These are phyloP conservation scores for Pristis pectinata DNA, from an alignment of 2,797 vertebrate species.

Conservation along the genomic window DNA sequence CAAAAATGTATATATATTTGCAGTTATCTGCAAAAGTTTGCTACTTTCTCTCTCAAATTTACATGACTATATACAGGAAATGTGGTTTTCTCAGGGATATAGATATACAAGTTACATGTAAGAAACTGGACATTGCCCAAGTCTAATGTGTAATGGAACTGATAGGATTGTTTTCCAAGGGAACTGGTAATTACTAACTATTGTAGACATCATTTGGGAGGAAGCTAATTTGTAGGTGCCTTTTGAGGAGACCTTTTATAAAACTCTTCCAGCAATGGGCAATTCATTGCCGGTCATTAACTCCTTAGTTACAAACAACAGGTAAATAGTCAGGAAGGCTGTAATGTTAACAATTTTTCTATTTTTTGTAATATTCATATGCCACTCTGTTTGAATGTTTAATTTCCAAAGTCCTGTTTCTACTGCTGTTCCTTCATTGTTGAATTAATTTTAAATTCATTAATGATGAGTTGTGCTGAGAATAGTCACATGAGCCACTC, in stretches of 20 bases:
- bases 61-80: background rate
- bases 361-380: background rate
- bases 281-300: background rate
- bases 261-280: background rate
- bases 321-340: background rate
- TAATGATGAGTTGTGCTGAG: conserved; percentile 1
- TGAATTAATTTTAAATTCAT: background rate
- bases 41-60: background rate
- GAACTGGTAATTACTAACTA: background rate
- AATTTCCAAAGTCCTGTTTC: background rate
- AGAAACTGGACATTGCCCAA: background rate
- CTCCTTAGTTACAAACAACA: background rate
- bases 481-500: background rate
- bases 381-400: background rate
- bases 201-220: background rate
- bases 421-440: background rate
- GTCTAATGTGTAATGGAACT: background rate
- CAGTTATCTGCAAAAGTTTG: no score
- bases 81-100: background rate
- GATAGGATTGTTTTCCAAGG: no score
- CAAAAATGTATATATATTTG: no score
- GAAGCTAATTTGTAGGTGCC: background rate
- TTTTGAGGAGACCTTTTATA: background rate
- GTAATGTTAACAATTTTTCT: background rate
- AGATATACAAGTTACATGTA: background rate